A percentile compares a stretch with the other conserved stretches of the same genome.
Evolutionary conservation across 2,888 invertebrate genomes (phyloP).

Genomic region (Acleris holmiana): DNA sequence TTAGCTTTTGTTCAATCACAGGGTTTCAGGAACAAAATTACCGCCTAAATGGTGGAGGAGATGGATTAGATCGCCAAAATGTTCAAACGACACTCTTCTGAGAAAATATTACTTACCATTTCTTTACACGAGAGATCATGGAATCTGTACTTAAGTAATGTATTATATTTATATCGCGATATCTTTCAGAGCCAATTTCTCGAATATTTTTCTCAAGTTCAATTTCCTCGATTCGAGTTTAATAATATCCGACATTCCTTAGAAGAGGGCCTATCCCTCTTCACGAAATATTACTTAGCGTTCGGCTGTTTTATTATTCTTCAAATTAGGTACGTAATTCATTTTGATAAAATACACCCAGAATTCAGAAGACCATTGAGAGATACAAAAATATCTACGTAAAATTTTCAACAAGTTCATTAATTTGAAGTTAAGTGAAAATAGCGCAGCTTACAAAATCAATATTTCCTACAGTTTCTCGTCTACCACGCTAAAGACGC

Average conservation of each 20-base stretch:
- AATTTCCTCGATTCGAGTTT: constrained; percentile 23
- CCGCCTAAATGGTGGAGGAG: too few relatives aligned
- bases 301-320: constrained; percentile 8
- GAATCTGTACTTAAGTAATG: constrained; percentile 13
- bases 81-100: constrained; percentile 14
- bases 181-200: constrained; percentile 28
- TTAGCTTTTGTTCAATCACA: too few relatives aligned
- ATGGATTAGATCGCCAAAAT: background rate
- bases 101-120: constrained; percentile 28
- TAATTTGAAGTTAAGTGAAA: too few relatives aligned
- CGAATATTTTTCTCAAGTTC: constrained; percentile 25
- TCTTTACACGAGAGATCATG: constrained; percentile 18
- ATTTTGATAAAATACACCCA: background rate
- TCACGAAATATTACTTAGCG: constrained; percentile 10
- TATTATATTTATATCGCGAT: constrained; percentile 17
- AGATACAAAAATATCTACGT: too few relatives aligned
- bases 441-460: too few relatives aligned
- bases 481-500: too few relatives aligned
- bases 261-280: constrained; percentile 20
- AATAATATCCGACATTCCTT: constrained; percentile 29
- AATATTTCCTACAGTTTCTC: too few relatives aligned
- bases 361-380: too few relatives aligned
- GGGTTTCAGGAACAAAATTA: too few relatives aligned
- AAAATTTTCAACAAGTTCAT: too few relatives aligned
- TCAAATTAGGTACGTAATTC: constrained; percentile 1